Evolutionary conservation across 1,140 invertebrate species (phyloP), one percentile per base, ranked within the genome.

Genomic region (Drosophila sechellia): DNA sequence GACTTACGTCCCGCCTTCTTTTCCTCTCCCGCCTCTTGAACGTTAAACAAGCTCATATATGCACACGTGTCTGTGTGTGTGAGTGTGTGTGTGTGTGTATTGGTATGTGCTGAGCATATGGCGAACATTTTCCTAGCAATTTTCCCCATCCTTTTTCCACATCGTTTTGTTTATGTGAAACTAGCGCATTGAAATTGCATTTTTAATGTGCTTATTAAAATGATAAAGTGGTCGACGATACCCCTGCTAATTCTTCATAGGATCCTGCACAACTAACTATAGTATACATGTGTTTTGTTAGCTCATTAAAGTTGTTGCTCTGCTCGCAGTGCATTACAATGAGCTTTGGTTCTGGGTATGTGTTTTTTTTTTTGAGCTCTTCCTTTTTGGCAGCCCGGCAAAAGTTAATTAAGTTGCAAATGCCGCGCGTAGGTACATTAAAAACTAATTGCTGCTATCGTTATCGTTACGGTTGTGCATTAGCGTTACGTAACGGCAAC

Each of bases 321-420:
- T 58, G 48, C 39, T 58, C 45, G 34, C 46, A 50, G 48, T 63
- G 78, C 81, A 76, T 60, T 81, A 72, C 77, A 77, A 77, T 74
- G 73, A 61, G 68, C 58, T 42, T 34, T 22, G 10, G 13, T 66
- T 69, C 49, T 34, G 46, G 39, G 15, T 11, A 22, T 27, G 46
- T 53, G 10, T 27, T 42, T 49, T 43, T 1, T 54, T 43, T 31
- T 59, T 43, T 4, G 17, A 15, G 45, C 17, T n/a, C 43, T 40
- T 49, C 20, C 37, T 71, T 72, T 79, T 61, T 50, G 52, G 64
- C 43, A 37, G 43, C 34, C 50, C 20, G 60, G 34, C 43, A 43
- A 77, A 75, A 77, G 53, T 72, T 86, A 86, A 86, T 86, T 86
- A 81, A 86, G 83, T 81, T 86, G 83, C 84, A 79, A 87, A 83